Conservation (phyloP, 2,888 invertebrate genomes). For the Conus canariensis region DNA sequence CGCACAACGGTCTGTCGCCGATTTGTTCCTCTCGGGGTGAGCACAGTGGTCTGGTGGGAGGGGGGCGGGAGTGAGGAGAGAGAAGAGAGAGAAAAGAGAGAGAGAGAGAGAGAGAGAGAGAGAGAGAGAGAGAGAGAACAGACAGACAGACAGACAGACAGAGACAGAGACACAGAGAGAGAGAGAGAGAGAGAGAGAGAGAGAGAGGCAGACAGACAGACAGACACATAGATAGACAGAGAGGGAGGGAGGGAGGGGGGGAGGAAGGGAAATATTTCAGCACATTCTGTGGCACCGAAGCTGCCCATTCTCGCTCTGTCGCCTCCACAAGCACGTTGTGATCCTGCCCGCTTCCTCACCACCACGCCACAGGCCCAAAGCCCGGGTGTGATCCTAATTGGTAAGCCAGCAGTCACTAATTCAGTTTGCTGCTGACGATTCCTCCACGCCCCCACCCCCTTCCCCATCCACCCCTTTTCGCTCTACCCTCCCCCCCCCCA, state of each 20-base stretch:
- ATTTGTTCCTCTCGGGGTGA: too few species aligned
- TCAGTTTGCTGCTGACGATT: constrained; percentile 13
- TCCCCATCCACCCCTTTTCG: not conserved
- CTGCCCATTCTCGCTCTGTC: not conserved
- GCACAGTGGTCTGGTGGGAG: too few species aligned
- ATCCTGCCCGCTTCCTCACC: not conserved
- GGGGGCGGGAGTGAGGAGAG: too few species aligned
- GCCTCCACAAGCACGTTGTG: not conserved
- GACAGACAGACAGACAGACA: not conserved
- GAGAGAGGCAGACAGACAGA: not conserved
- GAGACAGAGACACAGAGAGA: not conserved
- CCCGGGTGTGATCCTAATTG: constrained; percentile 5
- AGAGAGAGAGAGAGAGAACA: not conserved
- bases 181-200: not conserved
- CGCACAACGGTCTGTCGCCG: too few species aligned
- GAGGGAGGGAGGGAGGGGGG: constrained; percentile 10
- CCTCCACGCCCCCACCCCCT: not conserved
- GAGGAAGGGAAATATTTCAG: not conserved
- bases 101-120: constrained; percentile 13
- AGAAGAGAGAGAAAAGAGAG: not conserved
- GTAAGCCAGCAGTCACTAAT: constrained; percentile 14
- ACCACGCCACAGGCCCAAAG: not conserved
- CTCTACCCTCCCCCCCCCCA: too few species aligned
- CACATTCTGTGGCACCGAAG: not conserved
- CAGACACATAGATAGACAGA: not conserved